These are phyloP conservation scores for Butorides virescens DNA, from an alignment of 2,113 vertebrate genomes.

Conservation along the genomic window DNA sequence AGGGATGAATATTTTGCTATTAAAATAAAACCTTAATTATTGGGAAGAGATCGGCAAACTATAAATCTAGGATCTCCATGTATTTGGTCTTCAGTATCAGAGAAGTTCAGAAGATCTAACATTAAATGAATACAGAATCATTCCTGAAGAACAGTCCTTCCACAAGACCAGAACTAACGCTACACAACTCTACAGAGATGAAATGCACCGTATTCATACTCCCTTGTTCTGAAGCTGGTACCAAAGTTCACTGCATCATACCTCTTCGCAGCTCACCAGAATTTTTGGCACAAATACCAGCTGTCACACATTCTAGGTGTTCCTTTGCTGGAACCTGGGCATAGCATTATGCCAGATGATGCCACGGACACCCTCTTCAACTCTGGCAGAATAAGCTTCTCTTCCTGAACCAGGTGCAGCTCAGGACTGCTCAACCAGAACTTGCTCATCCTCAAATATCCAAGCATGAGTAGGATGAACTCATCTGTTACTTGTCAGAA, in stretches of 20 bases:
- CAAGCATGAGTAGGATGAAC: neutral
- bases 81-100: neutral
- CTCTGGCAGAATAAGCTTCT: neutral
- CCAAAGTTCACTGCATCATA: neutral
- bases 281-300: neutral
- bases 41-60: neutral
- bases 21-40: neutral
- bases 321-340: neutral
- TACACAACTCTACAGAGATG: neutral
- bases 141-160: neutral
- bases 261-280: neutral
- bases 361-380: rapidly evolving
- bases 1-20: neutral
- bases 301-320: neutral
- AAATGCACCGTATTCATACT: neutral
- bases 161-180: neutral
- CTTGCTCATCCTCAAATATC: neutral
- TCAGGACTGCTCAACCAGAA: neutral
- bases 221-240: neutral
- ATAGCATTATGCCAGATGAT: neutral
- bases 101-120: neutral
- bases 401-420: neutral
- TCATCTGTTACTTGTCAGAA: neutral
- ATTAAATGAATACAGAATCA: neutral
- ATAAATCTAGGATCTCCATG: neutral